A percentile compares a stretch with the other conserved stretches of the same genome.
These are phyloP conservation scores for Odontomachus brunneus DNA, from an alignment of 1,140 invertebrate genomes.

Conservation along the genomic window DNA sequence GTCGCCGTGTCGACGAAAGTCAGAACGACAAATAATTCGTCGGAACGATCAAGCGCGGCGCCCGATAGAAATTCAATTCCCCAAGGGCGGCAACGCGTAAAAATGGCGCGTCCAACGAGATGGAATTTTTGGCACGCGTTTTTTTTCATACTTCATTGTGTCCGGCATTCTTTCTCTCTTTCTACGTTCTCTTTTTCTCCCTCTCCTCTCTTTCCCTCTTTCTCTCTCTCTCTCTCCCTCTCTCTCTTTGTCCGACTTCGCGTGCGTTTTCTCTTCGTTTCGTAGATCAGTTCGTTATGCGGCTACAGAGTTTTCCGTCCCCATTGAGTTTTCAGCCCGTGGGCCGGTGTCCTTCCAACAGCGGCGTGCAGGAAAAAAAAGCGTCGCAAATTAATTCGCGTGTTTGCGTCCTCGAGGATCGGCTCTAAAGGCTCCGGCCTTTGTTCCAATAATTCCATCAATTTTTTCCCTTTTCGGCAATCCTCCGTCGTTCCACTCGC, in stretches of 20 bases:
- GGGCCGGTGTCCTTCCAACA: constrained; percentile 39
- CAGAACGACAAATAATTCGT: constrained; percentile 71
- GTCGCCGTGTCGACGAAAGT: constrained; percentile 62
- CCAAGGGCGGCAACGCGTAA: constrained; percentile 69
- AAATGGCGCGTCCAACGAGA: constrained; percentile 69
- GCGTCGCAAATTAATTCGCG: constrained; percentile 58
- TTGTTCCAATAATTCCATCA: constrained; percentile 75
- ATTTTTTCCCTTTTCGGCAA: constrained; percentile 76
- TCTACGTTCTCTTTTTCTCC: constrained; percentile 19
- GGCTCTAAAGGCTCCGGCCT: constrained; percentile 59
- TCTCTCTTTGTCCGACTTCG: constrained; percentile 8
- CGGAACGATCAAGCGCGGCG: constrained; percentile 64
- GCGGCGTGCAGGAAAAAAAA: constrained; percentile 15
- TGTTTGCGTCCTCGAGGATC: constrained; percentile 59
- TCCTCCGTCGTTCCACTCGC: constrained; percentile 34
- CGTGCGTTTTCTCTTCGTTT: constrained; percentile 47
- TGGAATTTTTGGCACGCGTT: constrained; percentile 67
- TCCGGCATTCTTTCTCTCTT: constrained; percentile 51
- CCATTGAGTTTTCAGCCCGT: constrained; percentile 53
- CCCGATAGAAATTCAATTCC: constrained; percentile 74
- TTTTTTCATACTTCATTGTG: constrained; percentile 67
- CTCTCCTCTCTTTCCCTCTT: neutral
- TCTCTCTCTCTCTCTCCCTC: neutral
- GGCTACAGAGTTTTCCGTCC: constrained; percentile 60
- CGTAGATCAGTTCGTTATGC: constrained; percentile 64